A percentile compares a stretch with the other conserved stretches of the same genome.
Evolutionary conservation across 2,888 invertebrate genomes (phyloP).

Genomic region (Nysson spinosus): DNA sequence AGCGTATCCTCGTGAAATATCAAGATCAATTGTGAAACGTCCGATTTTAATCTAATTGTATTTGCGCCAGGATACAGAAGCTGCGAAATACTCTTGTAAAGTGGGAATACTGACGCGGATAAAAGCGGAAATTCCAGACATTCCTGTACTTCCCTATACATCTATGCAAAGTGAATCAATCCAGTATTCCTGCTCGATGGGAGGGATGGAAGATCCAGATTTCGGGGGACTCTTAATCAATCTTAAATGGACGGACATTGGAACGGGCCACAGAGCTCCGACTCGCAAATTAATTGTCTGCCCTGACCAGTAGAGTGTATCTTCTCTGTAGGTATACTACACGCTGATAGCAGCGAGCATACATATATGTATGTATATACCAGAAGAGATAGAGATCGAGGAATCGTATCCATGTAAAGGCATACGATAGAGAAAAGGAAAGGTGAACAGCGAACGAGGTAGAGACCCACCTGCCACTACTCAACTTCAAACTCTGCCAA

Average conservation of each 20-base stretch:
- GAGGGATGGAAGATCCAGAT: slow-evolving; percentile 27
- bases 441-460: neutral
- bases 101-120: too few species aligned
- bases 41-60: too few species aligned
- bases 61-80: too few species aligned
- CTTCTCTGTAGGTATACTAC: slow-evolving; percentile 4
- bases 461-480: slow-evolving; percentile 49
- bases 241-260: slow-evolving; percentile 58
- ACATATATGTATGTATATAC: neutral
- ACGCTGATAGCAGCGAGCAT: too few species aligned
- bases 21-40: too few species aligned
- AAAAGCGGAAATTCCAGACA: too few species aligned
- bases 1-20: too few species aligned
- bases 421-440: neutral
- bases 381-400: neutral
- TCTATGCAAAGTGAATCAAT: slow-evolving; percentile 16
- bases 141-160: too few species aligned
- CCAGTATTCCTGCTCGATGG: slow-evolving; percentile 15
- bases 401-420: neutral
- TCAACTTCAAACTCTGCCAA: slow-evolving; percentile 58
- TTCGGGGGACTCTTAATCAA: slow-evolving; percentile 60
- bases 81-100: too few species aligned
- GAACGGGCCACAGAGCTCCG: slow-evolving; percentile 45
- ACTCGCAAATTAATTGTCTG: slow-evolving; percentile 67
- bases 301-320: slow-evolving; percentile 12